Percentiles rank a stretch among this genome's conserved stretches.
Evolutionary conservation across 2,888 invertebrate species (phyloP).

Genomic region (Scaptomyza reducta): DNA sequence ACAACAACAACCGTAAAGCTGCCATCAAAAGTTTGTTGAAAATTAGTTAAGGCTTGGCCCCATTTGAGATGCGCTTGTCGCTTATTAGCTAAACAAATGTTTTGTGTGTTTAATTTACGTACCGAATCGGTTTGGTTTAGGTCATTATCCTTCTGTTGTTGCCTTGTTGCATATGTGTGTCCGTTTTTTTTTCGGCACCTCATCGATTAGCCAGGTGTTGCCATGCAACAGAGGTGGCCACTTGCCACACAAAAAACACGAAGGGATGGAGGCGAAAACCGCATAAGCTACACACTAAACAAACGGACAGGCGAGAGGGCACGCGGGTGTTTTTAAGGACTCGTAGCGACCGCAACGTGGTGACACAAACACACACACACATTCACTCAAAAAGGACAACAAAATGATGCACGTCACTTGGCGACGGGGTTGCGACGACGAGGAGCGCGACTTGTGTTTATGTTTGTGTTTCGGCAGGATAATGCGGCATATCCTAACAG

Average conservation of each 20-base stretch:
- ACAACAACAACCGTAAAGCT: slow-evolving; percentile 25
- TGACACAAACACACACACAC: slow-evolving; percentile 35
- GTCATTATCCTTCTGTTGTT: slow-evolving; percentile 78
- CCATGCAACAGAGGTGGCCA: slow-evolving; percentile 74
- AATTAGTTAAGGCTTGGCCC: slow-evolving; percentile 57
- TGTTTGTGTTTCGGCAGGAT: slow-evolving; percentile 54
- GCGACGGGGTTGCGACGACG: slow-evolving; percentile 21
- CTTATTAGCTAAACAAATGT: slow-evolving; percentile 38
- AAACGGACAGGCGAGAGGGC: not conserved
- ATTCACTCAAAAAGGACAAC: slow-evolving; percentile 24
- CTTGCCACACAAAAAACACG: slow-evolving; percentile 53
- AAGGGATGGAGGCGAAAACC: slow-evolving; percentile 45
- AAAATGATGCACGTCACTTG: slow-evolving; percentile 55
- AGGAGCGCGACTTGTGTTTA: slow-evolving; percentile 25
- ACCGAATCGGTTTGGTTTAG: slow-evolving; percentile 51
- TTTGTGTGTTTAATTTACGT: slow-evolving; percentile 29
- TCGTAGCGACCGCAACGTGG: slow-evolving; percentile 51
- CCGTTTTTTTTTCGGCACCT: slow-evolving; percentile 67
- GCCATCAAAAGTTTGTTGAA: slow-evolving; percentile 39
- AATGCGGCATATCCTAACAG: slow-evolving; percentile 52
- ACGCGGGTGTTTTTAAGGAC: slow-evolving; percentile 28
- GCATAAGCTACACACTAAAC: slow-evolving; percentile 45
- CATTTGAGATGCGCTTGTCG: slow-evolving; percentile 40
- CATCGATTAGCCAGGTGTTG: slow-evolving; percentile 82
- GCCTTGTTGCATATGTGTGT: slow-evolving; percentile 60